Base-by-base conservation (phyloP, 2,113 vertebrate species). In the Megaceryle torquata region DNA sequence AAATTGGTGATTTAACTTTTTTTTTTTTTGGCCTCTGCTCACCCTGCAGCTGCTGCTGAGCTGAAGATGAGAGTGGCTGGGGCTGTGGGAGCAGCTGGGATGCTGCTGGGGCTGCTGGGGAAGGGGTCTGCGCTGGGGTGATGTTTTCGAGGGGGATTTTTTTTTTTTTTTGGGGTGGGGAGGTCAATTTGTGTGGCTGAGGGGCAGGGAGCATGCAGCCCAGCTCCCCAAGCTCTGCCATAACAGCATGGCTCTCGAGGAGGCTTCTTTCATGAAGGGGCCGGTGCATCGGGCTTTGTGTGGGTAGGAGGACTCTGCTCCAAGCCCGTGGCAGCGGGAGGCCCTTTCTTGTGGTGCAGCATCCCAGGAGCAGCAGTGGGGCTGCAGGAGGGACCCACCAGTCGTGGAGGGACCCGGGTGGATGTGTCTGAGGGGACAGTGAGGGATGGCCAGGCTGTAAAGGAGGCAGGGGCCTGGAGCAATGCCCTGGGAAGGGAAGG, bases 201-300 rank as follows among this genome's bases (percentile, higher is more conserved):
- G 39, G 7, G 33, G 76, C 33, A 18, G 17, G 72, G 33, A 53
- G 65, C 1, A 0, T 11, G 0, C 17, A 19, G 0, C 81, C 71
- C 41, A 1, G 51, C 41, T 43, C 26, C 39, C 43, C 22, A 11
- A 3, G 4, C 54, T 67, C 53, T 15, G 37, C 29, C 29, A 50
- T 25, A 2, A 0, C 22, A 20, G 0, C 0, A 1, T 0, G 5
- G 41, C 69, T 85, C 78, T 3, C 1, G 3, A 25, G 21, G 46
- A 43, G 50, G 11, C 31, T 59, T 2, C 13, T 19, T 24, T 20
- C 0, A 26, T 2, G 20, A 19, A 63, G 53, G 50, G 54, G 50
- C 24, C 3, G 43, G 26, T 20, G 43, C 20, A 1, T 3, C 0
- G 1, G 31, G 44, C 16, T 37, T 31, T 8, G 50, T 3, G 26